Percentiles rank a stretch among this genome's conserved stretches.
phyloP scores from a whole-genome alignment of 2,797 vertebrate species.

The Simalia tracyae region DNA sequence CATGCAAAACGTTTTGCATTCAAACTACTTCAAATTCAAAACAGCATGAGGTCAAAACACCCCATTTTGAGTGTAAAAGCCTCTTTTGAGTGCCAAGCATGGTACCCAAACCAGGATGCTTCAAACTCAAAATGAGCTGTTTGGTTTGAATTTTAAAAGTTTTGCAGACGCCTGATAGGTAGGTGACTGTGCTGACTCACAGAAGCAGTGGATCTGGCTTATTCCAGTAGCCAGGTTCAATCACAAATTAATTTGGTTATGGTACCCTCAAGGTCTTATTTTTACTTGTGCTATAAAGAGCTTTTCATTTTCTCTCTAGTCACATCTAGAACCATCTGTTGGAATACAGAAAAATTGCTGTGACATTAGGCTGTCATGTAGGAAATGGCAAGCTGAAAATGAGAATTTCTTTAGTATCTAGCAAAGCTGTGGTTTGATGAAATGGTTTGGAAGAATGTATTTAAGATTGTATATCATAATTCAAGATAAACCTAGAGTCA shows the following conservation, averaged over 20 bases:
- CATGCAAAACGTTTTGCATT: not conserved
- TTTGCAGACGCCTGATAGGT: not conserved
- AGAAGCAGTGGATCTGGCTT: not conserved
- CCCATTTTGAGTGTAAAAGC: not conserved
- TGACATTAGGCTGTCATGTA: not conserved
- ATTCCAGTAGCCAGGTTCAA: not conserved
- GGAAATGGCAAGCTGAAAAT: not conserved
- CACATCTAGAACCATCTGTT: not conserved
- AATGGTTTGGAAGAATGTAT: not conserved
- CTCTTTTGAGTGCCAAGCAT: not conserved
- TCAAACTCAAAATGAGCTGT: not conserved
- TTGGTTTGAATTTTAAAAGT: not conserved
- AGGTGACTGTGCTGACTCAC: not conserved
- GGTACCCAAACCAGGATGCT: not conserved
- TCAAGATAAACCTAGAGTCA: not conserved
- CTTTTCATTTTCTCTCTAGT: constrained; percentile 10
- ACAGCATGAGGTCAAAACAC: not conserved
- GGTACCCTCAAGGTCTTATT: not conserved
- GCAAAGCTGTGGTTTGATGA: not conserved
- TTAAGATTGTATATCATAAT: not conserved
- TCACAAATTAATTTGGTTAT: constrained; percentile 2
- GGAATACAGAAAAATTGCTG: not conserved
- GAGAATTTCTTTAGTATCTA: not conserved
- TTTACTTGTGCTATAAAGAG: constrained; percentile 30
- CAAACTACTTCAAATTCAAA: not conserved